Evolutionary conservation across 2,113 vertebrate species (phyloP).

Genomic region (Otocyon megalotis): DNA sequence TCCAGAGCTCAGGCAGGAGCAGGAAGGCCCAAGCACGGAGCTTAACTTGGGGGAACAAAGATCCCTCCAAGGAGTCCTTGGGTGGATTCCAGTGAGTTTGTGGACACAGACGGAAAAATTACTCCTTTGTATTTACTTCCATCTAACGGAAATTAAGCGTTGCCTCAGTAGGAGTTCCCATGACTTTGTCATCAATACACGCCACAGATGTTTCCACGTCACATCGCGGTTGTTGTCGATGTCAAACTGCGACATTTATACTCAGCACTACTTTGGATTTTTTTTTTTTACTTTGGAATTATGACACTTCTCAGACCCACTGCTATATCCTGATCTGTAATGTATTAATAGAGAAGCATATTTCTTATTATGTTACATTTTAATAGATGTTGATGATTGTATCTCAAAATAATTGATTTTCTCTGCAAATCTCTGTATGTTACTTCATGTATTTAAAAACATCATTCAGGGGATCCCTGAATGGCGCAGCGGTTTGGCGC

Average conservation of each 20-base stretch:
- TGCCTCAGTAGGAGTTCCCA: neutral
- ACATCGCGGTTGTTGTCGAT: neutral
- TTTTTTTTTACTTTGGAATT: neutral
- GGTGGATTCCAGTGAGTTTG: neutral
- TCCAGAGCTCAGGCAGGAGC: neutral
- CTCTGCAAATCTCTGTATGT: neutral
- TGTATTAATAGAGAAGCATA: neutral
- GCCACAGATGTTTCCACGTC: neutral
- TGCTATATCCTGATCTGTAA: neutral
- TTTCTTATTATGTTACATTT: neutral
- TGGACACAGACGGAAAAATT: neutral
- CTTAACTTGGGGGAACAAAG: neutral
- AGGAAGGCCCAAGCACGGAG: neutral
- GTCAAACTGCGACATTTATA: neutral
- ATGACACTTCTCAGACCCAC: neutral
- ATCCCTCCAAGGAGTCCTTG: no score
- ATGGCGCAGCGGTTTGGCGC: neutral
- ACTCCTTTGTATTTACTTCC: neutral
- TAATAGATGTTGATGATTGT: neutral
- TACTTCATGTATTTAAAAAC: neutral
- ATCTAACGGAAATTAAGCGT: neutral
- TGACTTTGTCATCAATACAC: neutral
- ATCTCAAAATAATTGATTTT: neutral
- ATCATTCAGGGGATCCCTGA: neutral
- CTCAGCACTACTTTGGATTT: neutral